Conservation (phyloP, 2,888 invertebrate genomes). For the Cordilura impudica region DNA sequence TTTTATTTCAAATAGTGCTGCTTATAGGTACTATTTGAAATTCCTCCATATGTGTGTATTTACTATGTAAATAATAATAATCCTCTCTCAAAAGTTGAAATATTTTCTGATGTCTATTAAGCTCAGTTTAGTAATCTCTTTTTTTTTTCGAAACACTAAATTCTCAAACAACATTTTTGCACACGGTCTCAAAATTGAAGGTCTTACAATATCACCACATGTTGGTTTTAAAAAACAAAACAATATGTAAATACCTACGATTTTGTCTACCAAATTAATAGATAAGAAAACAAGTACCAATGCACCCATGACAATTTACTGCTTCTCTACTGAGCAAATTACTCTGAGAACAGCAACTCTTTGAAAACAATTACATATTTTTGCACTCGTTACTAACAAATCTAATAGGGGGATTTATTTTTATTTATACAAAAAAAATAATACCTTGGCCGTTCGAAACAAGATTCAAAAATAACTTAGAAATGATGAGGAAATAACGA, state of each 20-base stretch:
- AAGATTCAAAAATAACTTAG: neutral
- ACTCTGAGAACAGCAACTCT: neutral
- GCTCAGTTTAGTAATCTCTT: neutral
- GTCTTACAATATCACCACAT: neutral
- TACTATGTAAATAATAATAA: neutral
- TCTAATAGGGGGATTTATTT: neutral
- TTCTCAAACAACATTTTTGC: constrained; percentile 1
- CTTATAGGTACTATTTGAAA: too few relatives aligned
- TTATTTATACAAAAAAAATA: neutral
- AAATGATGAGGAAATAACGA: constrained; percentile 13
- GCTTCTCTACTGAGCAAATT: neutral
- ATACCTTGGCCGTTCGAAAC: neutral
- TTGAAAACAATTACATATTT: constrained; percentile 10
- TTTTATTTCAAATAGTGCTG: too few relatives aligned
- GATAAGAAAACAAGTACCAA: neutral
- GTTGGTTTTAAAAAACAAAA: neutral
- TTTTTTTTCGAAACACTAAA: neutral
- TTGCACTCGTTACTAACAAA: constrained; percentile 45
- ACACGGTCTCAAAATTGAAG: neutral
- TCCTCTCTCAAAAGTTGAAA: neutral
- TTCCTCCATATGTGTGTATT: neutral
- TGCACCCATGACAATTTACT: neutral
- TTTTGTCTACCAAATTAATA: neutral
- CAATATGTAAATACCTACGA: neutral
- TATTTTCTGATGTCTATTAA: constrained; percentile 1